A percentile compares a stretch with the other conserved stretches of the same genome.
phyloP scores from a whole-genome alignment of 2,888 invertebrate genomes.

The Troilus luridus region DNA sequence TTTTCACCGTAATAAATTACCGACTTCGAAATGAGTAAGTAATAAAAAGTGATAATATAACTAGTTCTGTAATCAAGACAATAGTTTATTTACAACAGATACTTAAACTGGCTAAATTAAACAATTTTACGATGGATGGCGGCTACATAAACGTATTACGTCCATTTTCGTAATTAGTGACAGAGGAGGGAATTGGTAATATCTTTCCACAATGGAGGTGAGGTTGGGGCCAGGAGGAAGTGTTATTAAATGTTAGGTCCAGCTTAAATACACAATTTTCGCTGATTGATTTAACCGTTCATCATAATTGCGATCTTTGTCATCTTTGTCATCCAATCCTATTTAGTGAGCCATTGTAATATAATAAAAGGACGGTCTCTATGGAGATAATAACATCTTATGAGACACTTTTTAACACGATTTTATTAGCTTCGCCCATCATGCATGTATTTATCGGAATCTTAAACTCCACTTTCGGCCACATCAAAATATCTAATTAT shows the following conservation, averaged over 20 bases:
- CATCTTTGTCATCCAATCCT: too few relatives aligned
- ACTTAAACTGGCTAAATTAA: background rate
- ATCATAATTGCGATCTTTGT: too few relatives aligned
- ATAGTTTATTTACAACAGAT: background rate
- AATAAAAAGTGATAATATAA: background rate
- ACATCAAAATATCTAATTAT: too few relatives aligned
- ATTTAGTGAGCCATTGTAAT: too few relatives aligned
- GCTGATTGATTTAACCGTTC: too few relatives aligned
- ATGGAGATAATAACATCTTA: too few relatives aligned
- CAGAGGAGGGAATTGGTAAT: background rate
- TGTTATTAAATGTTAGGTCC: background rate
- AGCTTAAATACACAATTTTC: too few relatives aligned
- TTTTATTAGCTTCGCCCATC: too few relatives aligned
- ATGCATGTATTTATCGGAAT: too few relatives aligned
- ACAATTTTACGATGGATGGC: background rate
- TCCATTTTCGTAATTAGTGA: background rate
- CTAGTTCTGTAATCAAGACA: background rate
- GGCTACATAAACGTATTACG: background rate
- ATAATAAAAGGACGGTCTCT: too few relatives aligned
- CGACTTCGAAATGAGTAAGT: rapidly evolving
- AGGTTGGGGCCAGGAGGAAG: background rate
- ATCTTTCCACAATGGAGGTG: background rate
- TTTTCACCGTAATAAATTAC: background rate
- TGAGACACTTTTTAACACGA: too few relatives aligned
- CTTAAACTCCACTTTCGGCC: too few relatives aligned